Evolutionary conservation across 2,888 invertebrate species (phyloP).

Genomic region (Lampropteryx suffumata): DNA sequence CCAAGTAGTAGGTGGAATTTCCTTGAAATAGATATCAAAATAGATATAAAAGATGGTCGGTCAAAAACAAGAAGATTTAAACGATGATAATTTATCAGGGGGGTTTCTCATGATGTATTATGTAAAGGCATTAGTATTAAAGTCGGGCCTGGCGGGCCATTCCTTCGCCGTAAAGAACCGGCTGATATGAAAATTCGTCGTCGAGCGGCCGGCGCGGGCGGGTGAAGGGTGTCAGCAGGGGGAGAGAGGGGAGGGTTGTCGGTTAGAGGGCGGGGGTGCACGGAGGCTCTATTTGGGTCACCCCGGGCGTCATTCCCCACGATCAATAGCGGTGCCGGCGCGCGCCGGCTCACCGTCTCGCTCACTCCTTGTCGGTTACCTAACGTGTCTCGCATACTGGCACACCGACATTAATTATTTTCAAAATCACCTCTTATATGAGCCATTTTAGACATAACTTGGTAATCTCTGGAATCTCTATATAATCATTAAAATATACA

Average conservation of each 20-base stretch:
- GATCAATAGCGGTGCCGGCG: conserved; percentile 78
- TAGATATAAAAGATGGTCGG: conserved; percentile 1
- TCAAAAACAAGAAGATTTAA: conserved; percentile 50
- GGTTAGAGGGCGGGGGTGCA: conserved; percentile 62
- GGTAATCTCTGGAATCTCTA: conserved; percentile 36
- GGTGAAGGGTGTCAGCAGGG: conserved; percentile 51
- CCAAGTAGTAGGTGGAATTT: no score
- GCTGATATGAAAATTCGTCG: conserved; percentile 81
- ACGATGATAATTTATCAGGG: conserved; percentile 50
- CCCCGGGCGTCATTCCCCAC: conserved; percentile 80
- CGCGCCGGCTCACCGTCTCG: conserved; percentile 70
- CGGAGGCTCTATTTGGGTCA: conserved; percentile 82
- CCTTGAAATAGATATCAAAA: no score
- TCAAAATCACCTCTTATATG: conserved; percentile 60
- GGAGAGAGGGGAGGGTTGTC: conserved; percentile 43
- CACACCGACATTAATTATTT: conserved; percentile 75
- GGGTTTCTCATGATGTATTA: conserved; percentile 59
- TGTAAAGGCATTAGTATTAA: conserved; percentile 67
- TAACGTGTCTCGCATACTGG: conserved; percentile 74
- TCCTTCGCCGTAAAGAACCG: conserved; percentile 69
- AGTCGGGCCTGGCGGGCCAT: conserved; percentile 60
- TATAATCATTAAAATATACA: conserved; percentile 29
- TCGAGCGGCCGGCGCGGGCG: conserved; percentile 56
- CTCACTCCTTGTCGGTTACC: conserved; percentile 71
- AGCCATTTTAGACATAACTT: conserved; percentile 54